Base-by-base conservation (phyloP, 2,113 vertebrate species). In the Psittacara wagleri region DNA sequence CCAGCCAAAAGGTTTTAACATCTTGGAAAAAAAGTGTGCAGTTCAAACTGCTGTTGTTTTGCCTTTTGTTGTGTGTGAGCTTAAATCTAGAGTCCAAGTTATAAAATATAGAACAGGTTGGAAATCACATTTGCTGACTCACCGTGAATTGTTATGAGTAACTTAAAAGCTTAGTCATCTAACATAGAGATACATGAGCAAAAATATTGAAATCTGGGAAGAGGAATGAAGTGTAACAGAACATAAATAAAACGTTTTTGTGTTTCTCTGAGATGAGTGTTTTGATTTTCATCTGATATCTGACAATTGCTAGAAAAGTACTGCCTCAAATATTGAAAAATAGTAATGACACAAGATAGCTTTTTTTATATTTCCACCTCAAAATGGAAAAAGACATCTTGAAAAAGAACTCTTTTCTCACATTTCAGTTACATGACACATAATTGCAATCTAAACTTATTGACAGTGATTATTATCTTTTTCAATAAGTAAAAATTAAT, bases 81-180 rank as follows among this genome's bases (percentile, higher is more conserved):
- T 88, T 94, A 92, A 84, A 73, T 86, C 57, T 61, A 67, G 20
- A 78, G 81, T 88, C 46, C 43, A 79, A 72, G 31, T 86, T 82
- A 81, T 63, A 75, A 94, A 96, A 88, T 68, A 78, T 5, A 93
- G 69, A 95, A 90, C 48, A 88, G 77, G 91, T 63, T 92, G 90
- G 62, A 88, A 96, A 84, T 94, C 74, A 49, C 77, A 93, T 69
- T 79, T 84, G 90, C 90, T 96, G 90, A 96, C 83, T 96, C 92
- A 95, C 48, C 39, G 18, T 86, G 76, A 86, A 94, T 86, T 92
- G 80, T 84, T 95, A 92, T 75, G 83, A 89, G 92, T 84, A 92
- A 94, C 81, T 88, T 93, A 90, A 86, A 89, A 93, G 74, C 74
- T 93, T 90, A 93, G 81, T 94, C 92, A 94, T 90, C 88, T 88